Conservation (phyloP, 2,888 invertebrate genomes). For the Torymus aiolomorphi region DNA sequence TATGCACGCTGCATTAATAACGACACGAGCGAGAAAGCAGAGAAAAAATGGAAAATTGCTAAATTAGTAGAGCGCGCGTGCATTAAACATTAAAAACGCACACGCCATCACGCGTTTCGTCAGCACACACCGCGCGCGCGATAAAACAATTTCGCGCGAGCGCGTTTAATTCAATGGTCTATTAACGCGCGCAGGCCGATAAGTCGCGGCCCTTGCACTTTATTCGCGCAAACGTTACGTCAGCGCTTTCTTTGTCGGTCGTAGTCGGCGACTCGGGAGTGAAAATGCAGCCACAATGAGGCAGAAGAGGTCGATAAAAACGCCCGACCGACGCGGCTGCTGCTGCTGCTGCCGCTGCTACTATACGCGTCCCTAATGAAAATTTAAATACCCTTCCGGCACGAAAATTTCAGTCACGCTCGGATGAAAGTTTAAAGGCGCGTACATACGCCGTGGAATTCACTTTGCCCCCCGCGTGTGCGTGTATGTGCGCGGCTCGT, state of each 20-base stretch:
- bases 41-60: no score
- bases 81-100: no score
- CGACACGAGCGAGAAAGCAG: no score
- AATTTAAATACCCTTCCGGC: conserved; percentile 52
- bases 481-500: no score
- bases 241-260: conserved; percentile 1
- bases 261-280: not conserved
- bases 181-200: not conserved
- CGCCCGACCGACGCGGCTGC: conserved; percentile 12
- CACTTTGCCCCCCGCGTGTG: not conserved
- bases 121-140: no score
- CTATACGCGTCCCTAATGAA: conserved; percentile 39
- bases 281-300: conserved; percentile 29
- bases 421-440: conserved; percentile 42
- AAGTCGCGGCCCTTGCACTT: not conserved
- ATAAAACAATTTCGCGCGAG: no score
- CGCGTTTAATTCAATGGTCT: no score
- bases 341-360: not conserved
- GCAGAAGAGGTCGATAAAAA: conserved; percentile 44
- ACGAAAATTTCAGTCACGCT: conserved; percentile 48
- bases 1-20: no score
- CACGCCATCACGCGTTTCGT: no score
- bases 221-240: not conserved
- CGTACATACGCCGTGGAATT: conserved; percentile 6
- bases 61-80: no score